Evolutionary conservation across 2,888 invertebrate genomes (phyloP).

Genomic region (Timema podura): DNA sequence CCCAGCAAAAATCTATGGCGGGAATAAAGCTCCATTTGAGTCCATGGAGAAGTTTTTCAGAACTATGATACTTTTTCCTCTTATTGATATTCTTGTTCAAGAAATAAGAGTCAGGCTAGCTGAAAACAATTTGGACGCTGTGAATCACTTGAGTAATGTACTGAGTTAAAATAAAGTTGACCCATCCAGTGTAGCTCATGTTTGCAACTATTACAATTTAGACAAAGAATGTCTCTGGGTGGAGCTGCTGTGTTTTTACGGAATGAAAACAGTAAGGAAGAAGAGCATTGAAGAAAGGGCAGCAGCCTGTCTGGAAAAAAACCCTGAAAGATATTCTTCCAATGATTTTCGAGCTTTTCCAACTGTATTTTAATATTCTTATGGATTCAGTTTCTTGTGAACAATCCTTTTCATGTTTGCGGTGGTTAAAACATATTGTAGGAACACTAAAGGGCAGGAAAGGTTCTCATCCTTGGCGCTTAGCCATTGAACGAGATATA

Average conservation of each 20-base stretch:
- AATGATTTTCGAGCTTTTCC: not conserved
- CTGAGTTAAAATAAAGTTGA: not conserved
- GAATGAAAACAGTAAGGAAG: too few relatives aligned
- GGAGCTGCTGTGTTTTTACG: not conserved
- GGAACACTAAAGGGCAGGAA: not conserved
- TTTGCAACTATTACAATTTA: not conserved
- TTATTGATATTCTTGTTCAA: not conserved
- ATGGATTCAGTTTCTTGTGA: not conserved
- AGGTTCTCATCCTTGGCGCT: not conserved
- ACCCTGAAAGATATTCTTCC: not conserved
- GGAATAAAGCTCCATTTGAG: not conserved
- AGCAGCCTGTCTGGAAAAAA: not conserved
- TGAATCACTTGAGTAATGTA: not conserved
- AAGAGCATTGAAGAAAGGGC: not conserved
- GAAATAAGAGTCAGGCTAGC: not conserved
- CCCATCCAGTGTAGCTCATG: not conserved
- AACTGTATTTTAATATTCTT: not conserved
- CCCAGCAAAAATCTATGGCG: not conserved
- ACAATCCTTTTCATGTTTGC: not conserved
- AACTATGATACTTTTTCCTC: not conserved
- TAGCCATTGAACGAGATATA: too few relatives aligned
- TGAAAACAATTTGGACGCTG: not conserved
- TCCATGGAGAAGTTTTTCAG: not conserved
- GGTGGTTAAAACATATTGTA: not conserved
- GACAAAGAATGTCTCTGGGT: not conserved